phyloP scores from a whole-genome alignment of 2,113 vertebrate species.

The Clarias batrachus region DNA sequence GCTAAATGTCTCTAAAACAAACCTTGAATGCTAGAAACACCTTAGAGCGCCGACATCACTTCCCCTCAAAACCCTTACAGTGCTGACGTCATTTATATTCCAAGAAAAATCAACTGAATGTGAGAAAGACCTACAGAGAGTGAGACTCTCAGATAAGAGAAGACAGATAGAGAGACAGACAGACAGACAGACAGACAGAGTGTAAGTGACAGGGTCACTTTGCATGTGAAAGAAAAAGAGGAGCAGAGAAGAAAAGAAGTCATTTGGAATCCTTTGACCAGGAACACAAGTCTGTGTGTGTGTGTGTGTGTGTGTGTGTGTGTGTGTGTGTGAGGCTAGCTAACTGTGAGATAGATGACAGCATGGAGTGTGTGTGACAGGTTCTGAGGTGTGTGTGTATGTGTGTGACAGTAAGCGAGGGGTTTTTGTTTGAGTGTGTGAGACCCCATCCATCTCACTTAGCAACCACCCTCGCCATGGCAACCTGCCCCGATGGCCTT shows the following conservation, averaged over 20 bases:
- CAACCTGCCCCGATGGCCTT: conserved; percentile 53
- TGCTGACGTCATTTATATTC: not conserved
- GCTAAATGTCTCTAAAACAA: not conserved
- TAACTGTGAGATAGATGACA: conserved; percentile 55
- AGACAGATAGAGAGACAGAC: not conserved
- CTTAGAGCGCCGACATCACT: not conserved
- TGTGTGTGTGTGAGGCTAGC: conserved; percentile 37
- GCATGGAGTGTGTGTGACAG: conserved; percentile 54
- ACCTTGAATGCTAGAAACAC: too few relatives aligned
- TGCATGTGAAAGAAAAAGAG: conserved; percentile 50
- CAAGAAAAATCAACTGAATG: not conserved
- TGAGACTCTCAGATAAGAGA: not conserved
- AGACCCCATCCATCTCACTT: conserved; percentile 56
- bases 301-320: conserved; percentile 49
- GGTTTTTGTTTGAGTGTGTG: conserved; percentile 54
- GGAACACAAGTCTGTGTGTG: conserved; percentile 44
- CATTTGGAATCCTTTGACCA: conserved; percentile 48
- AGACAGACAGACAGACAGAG: conserved; percentile 46
- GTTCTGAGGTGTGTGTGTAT: conserved; percentile 35
- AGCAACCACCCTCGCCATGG: conserved; percentile 47
- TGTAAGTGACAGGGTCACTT: conserved; percentile 23
- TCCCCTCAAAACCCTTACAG: not conserved
- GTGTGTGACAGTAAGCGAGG: conserved; percentile 43
- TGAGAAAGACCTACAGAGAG: conserved; percentile 17
- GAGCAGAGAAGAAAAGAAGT: conserved; percentile 50